Evolutionary conservation across 2,797 vertebrate species (phyloP).

Genomic region (Sandelia bainsii): DNA sequence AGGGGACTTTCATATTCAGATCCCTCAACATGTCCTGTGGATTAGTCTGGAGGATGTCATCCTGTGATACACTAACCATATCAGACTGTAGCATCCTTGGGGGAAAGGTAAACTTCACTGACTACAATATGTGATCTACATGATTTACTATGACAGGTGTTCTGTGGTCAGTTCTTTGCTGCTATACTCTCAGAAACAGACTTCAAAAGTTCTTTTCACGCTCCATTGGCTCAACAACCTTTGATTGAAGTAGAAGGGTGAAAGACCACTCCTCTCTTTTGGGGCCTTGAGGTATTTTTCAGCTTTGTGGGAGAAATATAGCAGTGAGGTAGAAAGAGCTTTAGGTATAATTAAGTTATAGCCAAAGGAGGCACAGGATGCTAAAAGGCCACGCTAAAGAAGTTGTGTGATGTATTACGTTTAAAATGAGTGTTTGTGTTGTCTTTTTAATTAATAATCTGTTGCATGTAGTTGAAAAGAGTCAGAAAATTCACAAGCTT

Average conservation of each 20-base stretch:
- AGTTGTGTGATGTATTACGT: no score
- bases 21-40: constrained; percentile 33
- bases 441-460: no score
- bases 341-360: constrained; percentile 57
- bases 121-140: constrained; percentile 60
- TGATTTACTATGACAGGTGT: constrained; percentile 71
- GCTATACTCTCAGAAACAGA: constrained; percentile 53
- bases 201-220: constrained; percentile 64
- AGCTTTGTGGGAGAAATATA: constrained; percentile 47
- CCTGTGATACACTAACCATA: constrained; percentile 47
- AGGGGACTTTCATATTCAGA: constrained; percentile 44
- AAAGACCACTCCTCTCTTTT: constrained; percentile 61
- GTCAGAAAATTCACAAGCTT: no score
- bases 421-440: no score
- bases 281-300: constrained; percentile 56
- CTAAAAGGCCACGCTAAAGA: no score
- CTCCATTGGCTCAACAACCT: constrained; percentile 53
- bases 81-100: constrained; percentile 58
- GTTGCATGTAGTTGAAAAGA: no score
- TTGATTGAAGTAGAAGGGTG: constrained; percentile 74
- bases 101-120: constrained; percentile 66
- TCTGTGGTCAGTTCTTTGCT: constrained; percentile 71
- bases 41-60: constrained; percentile 56
- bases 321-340: constrained; percentile 41
- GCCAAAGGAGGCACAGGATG: constrained; percentile 36